These are phyloP conservation scores for Terebella lapidaria DNA, from an alignment of 2,888 invertebrate species.

Conservation along the genomic window DNA sequence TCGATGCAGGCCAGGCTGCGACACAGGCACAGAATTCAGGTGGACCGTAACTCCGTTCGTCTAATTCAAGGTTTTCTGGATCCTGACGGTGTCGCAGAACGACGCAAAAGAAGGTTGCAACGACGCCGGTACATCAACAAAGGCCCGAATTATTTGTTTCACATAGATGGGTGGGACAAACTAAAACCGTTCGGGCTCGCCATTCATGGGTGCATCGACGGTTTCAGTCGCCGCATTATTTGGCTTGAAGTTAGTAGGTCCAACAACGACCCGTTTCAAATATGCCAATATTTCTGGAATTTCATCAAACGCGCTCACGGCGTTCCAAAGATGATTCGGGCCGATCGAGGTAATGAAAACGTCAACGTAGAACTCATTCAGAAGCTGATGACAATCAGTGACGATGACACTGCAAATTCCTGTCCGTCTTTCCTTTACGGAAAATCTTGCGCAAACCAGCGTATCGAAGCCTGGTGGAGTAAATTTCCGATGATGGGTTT, in stretches of 20 bases:
- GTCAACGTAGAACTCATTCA: too few relatives aligned
- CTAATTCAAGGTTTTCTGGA: not conserved
- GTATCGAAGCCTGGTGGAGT: too few relatives aligned
- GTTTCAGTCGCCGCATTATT: not conserved
- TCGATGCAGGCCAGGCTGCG: not conserved
- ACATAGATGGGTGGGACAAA: not conserved
- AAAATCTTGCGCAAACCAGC: too few relatives aligned
- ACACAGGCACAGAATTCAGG: not conserved
- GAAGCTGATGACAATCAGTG: too few relatives aligned
- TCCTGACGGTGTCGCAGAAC: not conserved
- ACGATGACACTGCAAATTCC: too few relatives aligned
- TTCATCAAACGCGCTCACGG: not conserved
- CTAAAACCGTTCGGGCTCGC: not conserved
- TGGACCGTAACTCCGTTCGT: not conserved
- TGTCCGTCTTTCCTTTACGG: too few relatives aligned
- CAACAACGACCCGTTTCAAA: not conserved
- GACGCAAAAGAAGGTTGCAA: not conserved
- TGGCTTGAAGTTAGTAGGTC: not conserved
- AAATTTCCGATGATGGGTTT: too few relatives aligned
- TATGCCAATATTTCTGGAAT: not conserved
- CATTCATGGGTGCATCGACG: conserved; percentile 4
- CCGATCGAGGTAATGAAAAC: not conserved
- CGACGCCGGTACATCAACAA: not conserved
- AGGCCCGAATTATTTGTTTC: not conserved
- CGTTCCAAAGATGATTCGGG: not conserved